phyloP scores from a whole-genome alignment of 2,113 vertebrate species.

The Archocentrus centrarchus region DNA sequence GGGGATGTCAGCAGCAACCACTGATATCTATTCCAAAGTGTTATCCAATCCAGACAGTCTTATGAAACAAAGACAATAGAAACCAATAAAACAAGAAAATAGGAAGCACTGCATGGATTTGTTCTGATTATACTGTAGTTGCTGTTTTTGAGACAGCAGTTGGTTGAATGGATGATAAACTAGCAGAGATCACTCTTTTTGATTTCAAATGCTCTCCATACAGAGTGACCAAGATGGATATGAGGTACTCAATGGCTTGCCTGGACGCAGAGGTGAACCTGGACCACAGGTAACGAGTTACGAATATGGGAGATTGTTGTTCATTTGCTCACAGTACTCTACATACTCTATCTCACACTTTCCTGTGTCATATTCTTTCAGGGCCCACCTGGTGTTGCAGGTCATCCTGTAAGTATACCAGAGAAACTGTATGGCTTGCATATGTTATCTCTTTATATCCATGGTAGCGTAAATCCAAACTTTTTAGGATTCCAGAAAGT shows the following conservation, averaged over 20 bases:
- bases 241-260: slow-evolving; percentile 40
- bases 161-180: background rate
- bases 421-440: background rate
- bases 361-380: slow-evolving; percentile 38
- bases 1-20: background rate
- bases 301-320: background rate
- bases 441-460: background rate
- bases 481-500: background rate
- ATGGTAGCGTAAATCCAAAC: background rate
- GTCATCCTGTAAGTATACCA: slow-evolving; percentile 73
- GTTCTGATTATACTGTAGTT: background rate
- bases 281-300: slow-evolving; percentile 84
- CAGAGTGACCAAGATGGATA: slow-evolving; percentile 83
- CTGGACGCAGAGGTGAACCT: slow-evolving; percentile 73
- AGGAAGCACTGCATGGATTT: background rate
- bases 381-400: slow-evolving; percentile 78
- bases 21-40: background rate
- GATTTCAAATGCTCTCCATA: background rate
- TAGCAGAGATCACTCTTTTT: background rate
- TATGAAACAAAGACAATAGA: background rate
- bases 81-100: background rate
- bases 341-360: background rate
- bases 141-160: background rate
- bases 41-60: background rate
- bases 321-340: background rate